Evolutionary conservation across 2,113 vertebrate genomes (phyloP).

Genomic region (Trachemys scripta): DNA sequence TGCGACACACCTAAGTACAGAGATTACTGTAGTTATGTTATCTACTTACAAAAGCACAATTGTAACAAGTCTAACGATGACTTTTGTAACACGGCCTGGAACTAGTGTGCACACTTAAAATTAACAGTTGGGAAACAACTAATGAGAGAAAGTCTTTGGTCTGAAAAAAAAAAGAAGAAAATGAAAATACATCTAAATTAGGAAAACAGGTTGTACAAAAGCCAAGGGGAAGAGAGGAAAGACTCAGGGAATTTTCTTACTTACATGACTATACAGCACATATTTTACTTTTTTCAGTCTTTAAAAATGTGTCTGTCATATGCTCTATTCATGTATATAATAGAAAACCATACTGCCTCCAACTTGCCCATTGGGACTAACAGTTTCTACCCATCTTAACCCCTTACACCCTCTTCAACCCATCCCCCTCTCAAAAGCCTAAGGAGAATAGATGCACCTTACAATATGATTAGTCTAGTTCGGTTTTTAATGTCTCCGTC

Average conservation of each 20-base stretch:
- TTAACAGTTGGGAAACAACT: not conserved
- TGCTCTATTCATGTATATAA: not conserved
- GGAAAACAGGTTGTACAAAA: not conserved
- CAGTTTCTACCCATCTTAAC: not conserved
- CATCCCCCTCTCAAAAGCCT: not conserved
- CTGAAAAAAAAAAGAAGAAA: not conserved
- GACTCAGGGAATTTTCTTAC: not conserved
- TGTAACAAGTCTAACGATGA: not conserved
- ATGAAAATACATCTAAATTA: not conserved
- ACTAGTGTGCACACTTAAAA: not conserved
- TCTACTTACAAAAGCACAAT: not conserved
- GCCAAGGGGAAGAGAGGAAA: not conserved
- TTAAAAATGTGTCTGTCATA: not conserved
- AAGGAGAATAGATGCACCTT: not conserved
- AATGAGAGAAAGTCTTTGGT: not conserved
- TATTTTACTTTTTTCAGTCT: not conserved
- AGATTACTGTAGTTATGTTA: not conserved
- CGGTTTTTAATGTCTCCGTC: conserved; percentile 54
- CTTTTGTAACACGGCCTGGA: not conserved
- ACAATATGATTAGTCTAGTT: conserved; percentile 26
- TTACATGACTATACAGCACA: not conserved
- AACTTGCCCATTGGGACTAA: not conserved
- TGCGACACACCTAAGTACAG: not conserved
- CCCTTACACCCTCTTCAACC: not conserved
- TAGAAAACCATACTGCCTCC: not conserved